Base-by-base conservation (phyloP, 2,113 vertebrate species). In the Hippocampus mohnikei region DNA sequence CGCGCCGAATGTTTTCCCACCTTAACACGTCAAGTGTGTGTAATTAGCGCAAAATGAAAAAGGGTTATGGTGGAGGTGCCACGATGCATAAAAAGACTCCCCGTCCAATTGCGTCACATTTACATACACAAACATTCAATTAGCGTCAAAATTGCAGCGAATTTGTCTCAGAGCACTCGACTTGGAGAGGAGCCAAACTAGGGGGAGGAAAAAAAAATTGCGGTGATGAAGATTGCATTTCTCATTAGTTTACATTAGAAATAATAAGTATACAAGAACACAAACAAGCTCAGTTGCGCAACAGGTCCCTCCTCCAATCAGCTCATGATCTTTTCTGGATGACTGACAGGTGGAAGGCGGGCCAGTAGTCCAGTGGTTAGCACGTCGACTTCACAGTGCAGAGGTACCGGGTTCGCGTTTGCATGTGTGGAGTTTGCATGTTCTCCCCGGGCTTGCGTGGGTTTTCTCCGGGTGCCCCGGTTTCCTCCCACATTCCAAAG, bases 71-170 rank as follows among this genome's bases (percentile, higher is more conserved):
- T 6, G 23, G 13, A 44, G 63, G 63, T 46, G 41, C 42, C n/a
- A 15, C 41, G 6, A 65, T 46, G 63, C 63, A 65, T 65, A 65
- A 65, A 60, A 65, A 65, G 42, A 65, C 41, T 46, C 63, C 62
- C 42, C 42, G 27, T 48, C 27, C 23, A 27, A 46, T 46, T 10
- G 13, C 4, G 63, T 16, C 8, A 15, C n/a, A 65, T 65, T 65
- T 65, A 46, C 63, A 65, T 65, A 65, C 42, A 46, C 63, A 46
- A 65, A 65, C 63, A 65, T 65, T 65, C 63, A 46, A 65, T 65
- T 65, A 65, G 63, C 23, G 63, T 65, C 63, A 65, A 27, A 65
- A 48, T 46, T 65, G 63, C 5, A 7, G 63, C 42, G 46, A 65
- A 46, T 65, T 65, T 48, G 63, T 65, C 42, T 46, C 63, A 2